Conservation (phyloP, 2,113 vertebrate species). For the Pelmatolapia mariae region DNA sequence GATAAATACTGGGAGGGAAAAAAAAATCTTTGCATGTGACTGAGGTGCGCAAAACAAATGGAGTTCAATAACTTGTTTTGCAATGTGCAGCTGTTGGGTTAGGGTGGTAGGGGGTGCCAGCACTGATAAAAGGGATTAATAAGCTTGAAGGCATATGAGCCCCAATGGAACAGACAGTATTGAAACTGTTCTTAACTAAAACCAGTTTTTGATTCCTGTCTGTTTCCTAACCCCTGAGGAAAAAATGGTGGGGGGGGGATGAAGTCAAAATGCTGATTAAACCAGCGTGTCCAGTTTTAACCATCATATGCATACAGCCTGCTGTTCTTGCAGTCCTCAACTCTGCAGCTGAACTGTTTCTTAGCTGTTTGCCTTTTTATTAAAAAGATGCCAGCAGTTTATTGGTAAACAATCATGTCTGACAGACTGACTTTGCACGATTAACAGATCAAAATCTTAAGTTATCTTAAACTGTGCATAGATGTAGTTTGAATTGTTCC, state of each 20-base stretch:
- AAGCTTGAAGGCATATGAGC: not conserved
- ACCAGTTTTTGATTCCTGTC: not conserved
- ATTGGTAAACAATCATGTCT: not conserved
- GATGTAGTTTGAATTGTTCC: not conserved
- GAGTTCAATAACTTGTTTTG: not conserved
- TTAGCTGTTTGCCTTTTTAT: not conserved
- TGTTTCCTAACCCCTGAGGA: not conserved
- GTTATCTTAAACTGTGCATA: not conserved
- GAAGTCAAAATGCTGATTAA: not conserved
- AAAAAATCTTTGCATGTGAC: not conserved
- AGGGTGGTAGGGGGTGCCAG: not conserved
- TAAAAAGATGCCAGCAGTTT: not conserved
- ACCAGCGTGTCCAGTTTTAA: not conserved
- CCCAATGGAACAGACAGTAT: not conserved
- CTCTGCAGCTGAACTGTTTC: not conserved
- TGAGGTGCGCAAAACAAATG: not conserved
- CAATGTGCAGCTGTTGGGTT: not conserved
- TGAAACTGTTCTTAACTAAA: not conserved
- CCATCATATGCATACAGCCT: not conserved
- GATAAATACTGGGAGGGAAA: not conserved
- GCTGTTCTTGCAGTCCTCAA: not conserved
- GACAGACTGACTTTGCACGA: not conserved
- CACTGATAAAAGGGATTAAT: not conserved
- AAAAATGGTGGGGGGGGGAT: too few relatives aligned
- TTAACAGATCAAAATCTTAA: not conserved